Percentiles rank a stretch among this genome's conserved stretches.
phyloP scores from a whole-genome alignment of 2,888 invertebrate species.

The Muschampia plurimacula region DNA sequence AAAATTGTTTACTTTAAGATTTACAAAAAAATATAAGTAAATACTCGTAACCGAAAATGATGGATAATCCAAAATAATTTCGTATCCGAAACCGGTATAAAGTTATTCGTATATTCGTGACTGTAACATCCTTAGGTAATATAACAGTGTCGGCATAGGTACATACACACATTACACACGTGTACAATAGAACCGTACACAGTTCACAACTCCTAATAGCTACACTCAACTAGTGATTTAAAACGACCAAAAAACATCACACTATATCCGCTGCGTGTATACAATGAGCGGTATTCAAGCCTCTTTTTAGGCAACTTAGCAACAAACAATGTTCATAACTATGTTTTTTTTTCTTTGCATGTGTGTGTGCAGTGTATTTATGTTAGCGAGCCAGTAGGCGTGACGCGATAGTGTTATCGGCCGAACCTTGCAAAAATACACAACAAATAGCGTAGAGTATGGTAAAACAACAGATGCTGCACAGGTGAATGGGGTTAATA shows the following conservation, averaged over 20 bases:
- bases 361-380: constrained; percentile 52
- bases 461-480: constrained; percentile 52
- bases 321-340: constrained; percentile 58
- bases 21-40: too few relatives aligned
- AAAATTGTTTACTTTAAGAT: too few relatives aligned
- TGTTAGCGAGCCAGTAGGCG: constrained; percentile 69
- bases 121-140: too few relatives aligned
- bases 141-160: too few relatives aligned
- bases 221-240: not conserved
- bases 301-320: constrained; percentile 70
- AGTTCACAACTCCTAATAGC: not conserved
- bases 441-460: constrained; percentile 72
- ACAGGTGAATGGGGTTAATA: constrained; percentile 43
- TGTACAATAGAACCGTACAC: not conserved
- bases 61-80: too few relatives aligned
- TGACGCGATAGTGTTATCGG: constrained; percentile 80
- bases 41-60: too few relatives aligned
- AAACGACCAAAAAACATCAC: constrained; percentile 24
- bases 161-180: not conserved
- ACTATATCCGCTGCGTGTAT: constrained; percentile 17
- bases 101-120: too few relatives aligned
- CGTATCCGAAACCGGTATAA: too few relatives aligned
- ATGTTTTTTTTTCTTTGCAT: constrained; percentile 41
- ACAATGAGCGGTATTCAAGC: constrained; percentile 48
- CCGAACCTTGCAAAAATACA: constrained; percentile 82